Evolutionary conservation across 92 coral and sea anemone genomes (phyloP).

Genomic region (Montipora capitata): DNA sequence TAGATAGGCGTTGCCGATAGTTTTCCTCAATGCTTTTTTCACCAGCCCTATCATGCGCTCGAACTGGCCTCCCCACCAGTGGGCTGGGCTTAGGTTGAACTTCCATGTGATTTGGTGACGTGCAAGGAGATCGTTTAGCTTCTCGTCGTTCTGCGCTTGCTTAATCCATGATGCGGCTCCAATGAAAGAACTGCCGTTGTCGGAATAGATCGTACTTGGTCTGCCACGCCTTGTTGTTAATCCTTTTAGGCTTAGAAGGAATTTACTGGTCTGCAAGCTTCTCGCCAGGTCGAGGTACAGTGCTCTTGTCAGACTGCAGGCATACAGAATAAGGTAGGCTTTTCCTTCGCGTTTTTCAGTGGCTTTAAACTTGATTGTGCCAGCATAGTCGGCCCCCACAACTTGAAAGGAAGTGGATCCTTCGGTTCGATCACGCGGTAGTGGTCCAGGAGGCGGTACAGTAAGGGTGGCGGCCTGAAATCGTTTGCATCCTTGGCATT

Average conservation of each 20-base stretch:
- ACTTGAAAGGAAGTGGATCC: no score
- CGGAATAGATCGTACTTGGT: slow-evolving; percentile 13
- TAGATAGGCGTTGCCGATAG: no score
- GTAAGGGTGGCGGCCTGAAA: neutral
- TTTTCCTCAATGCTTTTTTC: neutral
- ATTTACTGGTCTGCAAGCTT: neutral
- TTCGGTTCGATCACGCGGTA: no score
- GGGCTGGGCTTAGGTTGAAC: neutral
- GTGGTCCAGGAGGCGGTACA: neutral
- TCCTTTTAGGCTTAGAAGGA: no score
- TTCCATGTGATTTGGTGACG: neutral
- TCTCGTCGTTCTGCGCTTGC: neutral
- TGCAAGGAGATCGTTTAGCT: neutral
- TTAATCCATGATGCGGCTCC: slow-evolving; percentile 1
- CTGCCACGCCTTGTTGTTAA: slow-evolving; percentile 15
- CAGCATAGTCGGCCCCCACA: no score
- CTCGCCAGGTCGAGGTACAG: no score
- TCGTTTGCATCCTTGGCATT: neutral
- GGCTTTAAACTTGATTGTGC: neutral
- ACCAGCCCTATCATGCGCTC: slow-evolving; percentile 10
- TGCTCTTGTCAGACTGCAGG: no score
- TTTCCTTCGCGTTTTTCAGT: no score
- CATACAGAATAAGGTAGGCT: no score
- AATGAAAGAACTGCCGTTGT: slow-evolving; percentile 5
- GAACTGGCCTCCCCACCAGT: slow-evolving; percentile 9